A percentile compares a stretch with the other conserved stretches of the same genome.
Evolutionary conservation across 2,113 vertebrate genomes (phyloP).

Genomic region (Phrynosoma blainvillii): DNA sequence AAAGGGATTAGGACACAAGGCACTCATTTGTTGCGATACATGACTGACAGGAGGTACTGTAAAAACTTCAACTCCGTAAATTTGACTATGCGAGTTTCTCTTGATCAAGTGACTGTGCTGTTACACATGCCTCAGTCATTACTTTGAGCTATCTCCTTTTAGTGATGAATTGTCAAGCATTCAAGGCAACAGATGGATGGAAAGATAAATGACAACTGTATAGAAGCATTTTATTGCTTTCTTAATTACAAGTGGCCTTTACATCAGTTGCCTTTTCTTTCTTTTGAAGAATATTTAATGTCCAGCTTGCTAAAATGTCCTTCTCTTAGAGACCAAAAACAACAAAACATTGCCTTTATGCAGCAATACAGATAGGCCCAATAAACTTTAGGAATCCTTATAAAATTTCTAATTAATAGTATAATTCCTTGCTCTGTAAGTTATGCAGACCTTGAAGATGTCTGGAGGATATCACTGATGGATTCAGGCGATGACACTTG

Average conservation of each 20-base stretch:
- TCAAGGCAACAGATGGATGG: conserved; percentile 34
- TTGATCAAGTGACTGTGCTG: conserved; percentile 34
- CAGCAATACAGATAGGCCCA: conserved; percentile 30
- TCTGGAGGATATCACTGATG: conserved; percentile 53
- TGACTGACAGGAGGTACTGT: neutral
- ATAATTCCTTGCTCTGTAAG: conserved; percentile 60
- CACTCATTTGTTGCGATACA: neutral
- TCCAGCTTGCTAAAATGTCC: conserved; percentile 21
- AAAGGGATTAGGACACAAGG: neutral
- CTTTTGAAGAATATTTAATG: conserved; percentile 31
- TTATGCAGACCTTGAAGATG: conserved; percentile 53
- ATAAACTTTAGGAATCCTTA: conserved; percentile 40
- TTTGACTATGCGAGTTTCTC: neutral
- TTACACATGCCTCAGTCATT: conserved; percentile 18
- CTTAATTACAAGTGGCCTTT: neutral
- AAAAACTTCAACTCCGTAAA: neutral
- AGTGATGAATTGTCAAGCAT: conserved; percentile 15
- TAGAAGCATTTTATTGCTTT: conserved; percentile 14
- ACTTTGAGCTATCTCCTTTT: conserved; percentile 48
- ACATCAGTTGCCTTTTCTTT: conserved; percentile 32
- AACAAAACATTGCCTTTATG: neutral
- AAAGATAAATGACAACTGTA: neutral
- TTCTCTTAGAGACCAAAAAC: neutral
- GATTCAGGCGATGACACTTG: conserved; percentile 59
- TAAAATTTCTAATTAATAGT: conserved; percentile 46